phyloP scores from a whole-genome alignment of 1,140 invertebrate species.

The Drosophila arawakana region DNA sequence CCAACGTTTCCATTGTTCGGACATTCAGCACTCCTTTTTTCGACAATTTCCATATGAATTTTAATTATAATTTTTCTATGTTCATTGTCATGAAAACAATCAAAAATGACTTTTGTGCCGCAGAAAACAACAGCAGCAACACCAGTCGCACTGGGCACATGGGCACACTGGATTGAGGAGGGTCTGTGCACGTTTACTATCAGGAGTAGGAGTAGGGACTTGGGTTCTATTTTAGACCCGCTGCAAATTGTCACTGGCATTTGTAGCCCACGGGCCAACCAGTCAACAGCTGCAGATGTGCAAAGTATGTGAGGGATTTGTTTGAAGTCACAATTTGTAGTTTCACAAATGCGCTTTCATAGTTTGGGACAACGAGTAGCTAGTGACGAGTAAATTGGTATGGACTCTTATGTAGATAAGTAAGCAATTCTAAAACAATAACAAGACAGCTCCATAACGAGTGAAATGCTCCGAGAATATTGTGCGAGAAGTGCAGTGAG shows the following conservation, averaged over 20 bases:
- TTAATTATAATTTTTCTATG: slow-evolving; percentile 83
- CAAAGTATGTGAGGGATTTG: slow-evolving; percentile 16
- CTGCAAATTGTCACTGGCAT: slow-evolving; percentile 78
- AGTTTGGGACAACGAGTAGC: background rate
- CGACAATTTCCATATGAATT: slow-evolving; percentile 82
- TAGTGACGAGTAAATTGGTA: background rate
- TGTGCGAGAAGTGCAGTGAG: background rate
- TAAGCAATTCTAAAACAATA: too few species aligned
- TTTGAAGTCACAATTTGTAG: slow-evolving; percentile 36
- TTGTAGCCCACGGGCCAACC: slow-evolving; percentile 57
- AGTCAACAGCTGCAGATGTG: slow-evolving; percentile 37
- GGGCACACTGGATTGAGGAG: background rate
- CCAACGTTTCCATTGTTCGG: slow-evolving; percentile 64
- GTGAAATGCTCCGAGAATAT: too few species aligned
- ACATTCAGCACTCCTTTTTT: slow-evolving; percentile 59
- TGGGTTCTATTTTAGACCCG: slow-evolving; percentile 36
- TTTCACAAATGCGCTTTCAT: slow-evolving; percentile 7
- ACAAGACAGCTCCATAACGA: too few species aligned
- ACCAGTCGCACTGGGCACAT: background rate
- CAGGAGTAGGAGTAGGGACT: background rate
- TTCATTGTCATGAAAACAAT: slow-evolving; percentile 83
- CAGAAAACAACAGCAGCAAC: slow-evolving; percentile 29
- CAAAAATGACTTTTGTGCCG: slow-evolving; percentile 79
- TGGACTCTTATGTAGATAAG: too few species aligned
- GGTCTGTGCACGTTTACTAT: background rate